These are phyloP conservation scores for Rhegmatorhina hoffmannsi DNA, from an alignment of 2,113 vertebrate species.

Conservation along the genomic window DNA sequence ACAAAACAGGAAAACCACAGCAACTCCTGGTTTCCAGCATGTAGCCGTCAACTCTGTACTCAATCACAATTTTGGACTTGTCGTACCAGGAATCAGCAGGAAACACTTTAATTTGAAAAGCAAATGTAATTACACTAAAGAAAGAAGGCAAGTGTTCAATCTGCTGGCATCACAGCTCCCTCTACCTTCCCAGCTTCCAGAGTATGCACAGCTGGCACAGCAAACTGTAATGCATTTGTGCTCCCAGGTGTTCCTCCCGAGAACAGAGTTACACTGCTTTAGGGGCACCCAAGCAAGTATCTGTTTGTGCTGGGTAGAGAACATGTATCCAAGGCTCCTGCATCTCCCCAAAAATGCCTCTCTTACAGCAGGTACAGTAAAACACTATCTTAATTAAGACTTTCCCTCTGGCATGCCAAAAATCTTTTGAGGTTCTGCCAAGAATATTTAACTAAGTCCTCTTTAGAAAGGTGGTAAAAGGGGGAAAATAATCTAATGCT, in stretches of 20 bases:
- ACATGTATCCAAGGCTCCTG: neutral
- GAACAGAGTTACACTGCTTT: neutral
- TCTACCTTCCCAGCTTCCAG: neutral
- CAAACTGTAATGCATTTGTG: neutral
- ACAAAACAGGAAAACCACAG: neutral
- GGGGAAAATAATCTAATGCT: too few relatives aligned
- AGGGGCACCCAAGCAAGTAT: neutral
- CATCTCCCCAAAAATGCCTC: neutral
- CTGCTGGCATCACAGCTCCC: conserved; percentile 1
- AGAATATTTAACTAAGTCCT: neutral
- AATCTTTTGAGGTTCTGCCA: neutral
- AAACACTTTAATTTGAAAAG: conserved; percentile 41
- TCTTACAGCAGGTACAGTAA: neutral
- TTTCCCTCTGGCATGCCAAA: neutral
- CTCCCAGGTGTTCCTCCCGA: neutral
- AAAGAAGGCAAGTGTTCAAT: conserved; percentile 5
- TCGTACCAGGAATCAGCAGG: neutral
- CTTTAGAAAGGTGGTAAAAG: neutral
- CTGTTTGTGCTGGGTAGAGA: neutral
- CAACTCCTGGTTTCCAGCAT: neutral
- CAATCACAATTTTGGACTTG: neutral
- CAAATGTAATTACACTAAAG: conserved; percentile 19
- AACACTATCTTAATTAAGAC: neutral
- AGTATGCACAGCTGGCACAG: neutral
- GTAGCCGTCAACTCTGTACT: neutral